These are phyloP conservation scores for Serranus cabrilla DNA, from an alignment of 2,797 vertebrate genomes.

Conservation along the genomic window DNA sequence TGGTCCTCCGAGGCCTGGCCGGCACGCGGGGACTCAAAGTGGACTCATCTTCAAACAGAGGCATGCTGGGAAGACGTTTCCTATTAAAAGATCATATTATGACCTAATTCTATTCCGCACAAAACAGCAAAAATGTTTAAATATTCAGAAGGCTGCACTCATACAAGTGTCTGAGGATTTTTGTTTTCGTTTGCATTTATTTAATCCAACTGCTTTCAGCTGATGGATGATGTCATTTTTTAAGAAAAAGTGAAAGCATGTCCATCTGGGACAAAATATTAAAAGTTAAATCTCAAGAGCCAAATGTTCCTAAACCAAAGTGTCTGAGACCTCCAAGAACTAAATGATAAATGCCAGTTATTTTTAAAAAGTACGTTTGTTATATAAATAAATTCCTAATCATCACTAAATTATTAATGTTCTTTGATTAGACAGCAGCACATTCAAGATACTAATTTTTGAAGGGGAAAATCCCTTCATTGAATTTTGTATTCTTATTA, in stretches of 20 bases:
- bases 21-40: slow-evolving; percentile 33
- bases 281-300: neutral
- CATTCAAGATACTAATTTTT: neutral
- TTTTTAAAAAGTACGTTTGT: neutral
- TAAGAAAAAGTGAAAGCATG: neutral
- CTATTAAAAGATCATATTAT: neutral
- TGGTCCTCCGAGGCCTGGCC: slow-evolving; percentile 30
- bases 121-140: neutral
- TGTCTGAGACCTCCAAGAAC: neutral
- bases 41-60: neutral
- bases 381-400: neutral
- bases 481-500: neutral
- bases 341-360: neutral
- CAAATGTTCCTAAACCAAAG: neutral
- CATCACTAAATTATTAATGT: slow-evolving; percentile 2
- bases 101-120: neutral
- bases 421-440: neutral
- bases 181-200: neutral
- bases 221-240: neutral
- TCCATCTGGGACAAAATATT: neutral
- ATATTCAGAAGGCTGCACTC: neutral
- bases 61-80: neutral
- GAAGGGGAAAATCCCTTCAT: neutral
- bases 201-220: neutral
- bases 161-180: slow-evolving; percentile 34